Conservation (phyloP, 2,113 vertebrate genomes). For the Cavia aperea region DNA sequence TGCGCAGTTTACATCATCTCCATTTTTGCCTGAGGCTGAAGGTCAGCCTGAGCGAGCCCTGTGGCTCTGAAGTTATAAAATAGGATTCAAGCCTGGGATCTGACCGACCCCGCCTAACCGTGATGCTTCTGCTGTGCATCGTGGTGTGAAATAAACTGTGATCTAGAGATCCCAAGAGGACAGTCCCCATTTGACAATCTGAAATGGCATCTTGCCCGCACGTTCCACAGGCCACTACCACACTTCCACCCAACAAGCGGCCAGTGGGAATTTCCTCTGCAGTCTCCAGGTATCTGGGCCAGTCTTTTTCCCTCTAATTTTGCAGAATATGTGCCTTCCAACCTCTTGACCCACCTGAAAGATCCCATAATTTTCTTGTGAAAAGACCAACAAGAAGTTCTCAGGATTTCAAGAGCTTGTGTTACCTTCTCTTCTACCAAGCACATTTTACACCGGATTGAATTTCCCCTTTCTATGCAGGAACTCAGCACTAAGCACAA, state of each 20-base stretch:
- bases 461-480: slow-evolving; percentile 53
- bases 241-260: neutral
- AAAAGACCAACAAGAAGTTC: slow-evolving; percentile 61
- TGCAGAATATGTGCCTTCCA: neutral
- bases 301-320: neutral
- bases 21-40: neutral
- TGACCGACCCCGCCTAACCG: neutral
- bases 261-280: neutral
- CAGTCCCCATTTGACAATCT: neutral
- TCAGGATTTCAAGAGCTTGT: slow-evolving; percentile 54
- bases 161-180: neutral
- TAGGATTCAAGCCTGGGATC: neutral
- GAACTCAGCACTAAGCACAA: slow-evolving; percentile 20
- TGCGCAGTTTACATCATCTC: neutral
- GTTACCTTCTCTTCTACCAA: slow-evolving; percentile 54
- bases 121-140: neutral
- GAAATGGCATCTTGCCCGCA: neutral
- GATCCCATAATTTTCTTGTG: slow-evolving; percentile 59
- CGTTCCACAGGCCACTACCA: neutral
- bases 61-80: neutral
- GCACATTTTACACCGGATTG: slow-evolving; percentile 54
- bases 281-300: neutral
- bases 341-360: slow-evolving; percentile 36
- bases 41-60: neutral
- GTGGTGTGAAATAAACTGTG: neutral